A percentile compares a stretch with the other conserved stretches of the same genome.
Conservation (phyloP, 1,140 invertebrate genomes). For the Drosophila athabasca region DNA sequence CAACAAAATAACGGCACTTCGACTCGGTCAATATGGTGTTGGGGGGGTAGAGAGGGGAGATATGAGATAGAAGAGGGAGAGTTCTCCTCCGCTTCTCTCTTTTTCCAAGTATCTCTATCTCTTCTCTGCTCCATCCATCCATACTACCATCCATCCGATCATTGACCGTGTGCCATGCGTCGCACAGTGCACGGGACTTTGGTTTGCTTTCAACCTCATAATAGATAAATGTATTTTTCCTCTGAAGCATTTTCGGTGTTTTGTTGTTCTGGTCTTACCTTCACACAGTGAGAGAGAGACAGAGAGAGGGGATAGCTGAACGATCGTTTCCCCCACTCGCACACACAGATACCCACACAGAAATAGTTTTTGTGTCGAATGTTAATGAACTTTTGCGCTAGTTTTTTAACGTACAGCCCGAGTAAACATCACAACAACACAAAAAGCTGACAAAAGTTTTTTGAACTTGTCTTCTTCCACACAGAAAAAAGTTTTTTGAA, state of each 20-base stretch:
- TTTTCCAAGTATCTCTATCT: neutral
- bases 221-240: constrained; percentile 52
- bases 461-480: constrained; percentile 58
- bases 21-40: constrained; percentile 26
- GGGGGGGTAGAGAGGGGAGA: too few relatives aligned
- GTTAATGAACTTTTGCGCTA: constrained; percentile 82
- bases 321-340: constrained; percentile 6
- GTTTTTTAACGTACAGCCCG: constrained; percentile 60
- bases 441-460: constrained; percentile 66
- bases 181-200: neutral
- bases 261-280: constrained; percentile 14
- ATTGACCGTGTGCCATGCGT: constrained; percentile 57
- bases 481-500: constrained; percentile 26
- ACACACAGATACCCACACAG: constrained; percentile 35
- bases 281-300: constrained; percentile 18
- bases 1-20: constrained; percentile 72
- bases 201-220: constrained; percentile 53
- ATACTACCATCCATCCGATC: constrained; percentile 35
- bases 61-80: constrained; percentile 4
- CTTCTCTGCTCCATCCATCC: too few relatives aligned
- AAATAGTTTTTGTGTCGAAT: constrained; percentile 82
- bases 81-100: neutral
- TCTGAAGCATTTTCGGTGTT: constrained; percentile 31
- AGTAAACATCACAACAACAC: constrained; percentile 44
- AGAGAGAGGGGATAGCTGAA: constrained; percentile 1